Percentiles rank a stretch among this genome's conserved stretches.
These are phyloP conservation scores for Drosophila ohnishii DNA, from an alignment of 1,140 invertebrate species.

Conservation along the genomic window DNA sequence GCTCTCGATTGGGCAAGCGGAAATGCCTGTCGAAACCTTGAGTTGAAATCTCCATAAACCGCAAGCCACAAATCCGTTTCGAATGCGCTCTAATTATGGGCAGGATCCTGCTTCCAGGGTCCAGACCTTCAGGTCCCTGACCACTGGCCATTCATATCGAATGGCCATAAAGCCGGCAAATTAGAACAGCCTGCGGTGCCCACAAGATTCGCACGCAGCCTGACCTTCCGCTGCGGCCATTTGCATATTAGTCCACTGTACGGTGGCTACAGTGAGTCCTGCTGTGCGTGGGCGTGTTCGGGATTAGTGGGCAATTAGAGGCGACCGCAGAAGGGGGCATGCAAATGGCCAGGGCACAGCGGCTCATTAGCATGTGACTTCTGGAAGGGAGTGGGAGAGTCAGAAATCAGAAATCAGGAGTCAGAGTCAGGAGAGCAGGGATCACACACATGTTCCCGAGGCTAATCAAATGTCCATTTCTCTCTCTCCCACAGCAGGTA, in stretches of 20 bases:
- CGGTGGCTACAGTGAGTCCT: conserved; percentile 24
- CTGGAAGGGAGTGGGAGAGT: not conserved
- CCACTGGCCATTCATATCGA: conserved; percentile 32
- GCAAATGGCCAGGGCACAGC: conserved; percentile 24
- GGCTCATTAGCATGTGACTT: conserved; percentile 69
- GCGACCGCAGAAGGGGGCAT: conserved; percentile 41
- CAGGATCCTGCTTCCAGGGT: not conserved
- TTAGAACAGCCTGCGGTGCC: conserved; percentile 64
- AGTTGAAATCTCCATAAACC: conserved; percentile 6
- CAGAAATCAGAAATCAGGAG: not conserved
- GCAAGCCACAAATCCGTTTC: conserved; percentile 64
- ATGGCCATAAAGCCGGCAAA: conserved; percentile 61
- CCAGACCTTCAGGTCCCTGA: conserved; percentile 17
- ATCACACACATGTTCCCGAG: conserved; percentile 14
- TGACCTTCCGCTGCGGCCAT: conserved; percentile 75
- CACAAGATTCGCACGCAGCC: conserved; percentile 77
- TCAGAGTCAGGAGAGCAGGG: conserved; percentile 7
- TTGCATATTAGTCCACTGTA: conserved; percentile 65
- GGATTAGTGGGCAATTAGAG: conserved; percentile 73
- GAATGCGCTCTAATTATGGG: conserved; percentile 72
- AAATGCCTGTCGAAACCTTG: conserved; percentile 24
- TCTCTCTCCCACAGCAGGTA: conserved; percentile 64
- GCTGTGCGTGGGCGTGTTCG: conserved; percentile 59
- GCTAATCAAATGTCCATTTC: conserved; percentile 36
- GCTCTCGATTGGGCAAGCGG: not conserved